Conservation (phyloP, 2,888 invertebrate species). For the Esperia sulphurella region DNA sequence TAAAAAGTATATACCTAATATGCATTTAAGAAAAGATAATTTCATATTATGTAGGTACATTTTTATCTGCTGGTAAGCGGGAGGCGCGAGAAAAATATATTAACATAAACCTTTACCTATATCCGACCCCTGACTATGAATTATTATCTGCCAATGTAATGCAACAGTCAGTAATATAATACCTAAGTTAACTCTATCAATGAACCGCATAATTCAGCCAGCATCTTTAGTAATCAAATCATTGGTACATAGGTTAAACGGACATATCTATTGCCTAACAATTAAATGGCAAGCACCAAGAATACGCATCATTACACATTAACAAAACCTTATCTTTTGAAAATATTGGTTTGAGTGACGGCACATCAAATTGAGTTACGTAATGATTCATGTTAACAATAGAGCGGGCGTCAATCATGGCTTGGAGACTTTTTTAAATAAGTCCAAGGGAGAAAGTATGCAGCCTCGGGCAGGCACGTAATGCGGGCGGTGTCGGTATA, state of each 20-base stretch:
- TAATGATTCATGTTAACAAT: slow-evolving; percentile 64
- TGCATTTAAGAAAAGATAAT: no score
- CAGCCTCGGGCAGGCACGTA: slow-evolving; percentile 35
- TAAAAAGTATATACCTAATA: no score
- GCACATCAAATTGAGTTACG: slow-evolving; percentile 64
- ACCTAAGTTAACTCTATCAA: slow-evolving; percentile 24
- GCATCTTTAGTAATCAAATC: slow-evolving; percentile 44
- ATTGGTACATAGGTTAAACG: slow-evolving; percentile 56
- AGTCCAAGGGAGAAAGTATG: slow-evolving; percentile 71
- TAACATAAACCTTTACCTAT: no score
- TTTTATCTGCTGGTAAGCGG: no score
- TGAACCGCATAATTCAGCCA: slow-evolving; percentile 32
- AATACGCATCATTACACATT: slow-evolving; percentile 73
- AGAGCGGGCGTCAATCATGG: slow-evolving; percentile 59
- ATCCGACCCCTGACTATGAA: slow-evolving; percentile 1
- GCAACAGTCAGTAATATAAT: slow-evolving; percentile 1
- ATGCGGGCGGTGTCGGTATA: neutral
- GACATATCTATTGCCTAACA: slow-evolving; percentile 63
- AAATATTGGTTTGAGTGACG: slow-evolving; percentile 64
- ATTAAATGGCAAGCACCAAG: slow-evolving; percentile 72
- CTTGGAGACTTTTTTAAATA: slow-evolving; percentile 76
- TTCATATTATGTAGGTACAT: no score
- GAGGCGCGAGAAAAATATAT: no score
- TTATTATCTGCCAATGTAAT: neutral
- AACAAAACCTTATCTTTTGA: slow-evolving; percentile 64